These are phyloP conservation scores for Orestias chungarensis DNA, from an alignment of 2,797 vertebrate genomes.

Conservation along the genomic window DNA sequence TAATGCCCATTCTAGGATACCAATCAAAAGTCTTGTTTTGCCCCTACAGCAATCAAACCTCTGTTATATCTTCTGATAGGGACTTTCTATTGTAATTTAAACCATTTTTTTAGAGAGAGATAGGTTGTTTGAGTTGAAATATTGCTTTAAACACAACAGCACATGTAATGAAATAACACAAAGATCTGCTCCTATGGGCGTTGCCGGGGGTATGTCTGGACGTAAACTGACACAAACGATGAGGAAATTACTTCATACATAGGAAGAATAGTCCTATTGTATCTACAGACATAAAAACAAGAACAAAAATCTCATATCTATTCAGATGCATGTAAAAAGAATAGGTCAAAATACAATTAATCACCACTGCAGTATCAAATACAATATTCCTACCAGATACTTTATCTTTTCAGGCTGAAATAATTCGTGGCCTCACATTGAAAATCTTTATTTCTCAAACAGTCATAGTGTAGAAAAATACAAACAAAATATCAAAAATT, in stretches of 20 bases:
- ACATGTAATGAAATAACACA: background rate
- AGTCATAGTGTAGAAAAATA: background rate
- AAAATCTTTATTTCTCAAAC: background rate
- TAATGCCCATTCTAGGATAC: too few species aligned
- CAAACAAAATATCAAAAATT: too few species aligned
- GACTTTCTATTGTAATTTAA: too few species aligned
- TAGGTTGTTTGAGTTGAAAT: background rate
- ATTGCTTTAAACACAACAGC: background rate
- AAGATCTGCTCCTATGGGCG: background rate
- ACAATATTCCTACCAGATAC: background rate
- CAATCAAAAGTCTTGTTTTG: too few species aligned
- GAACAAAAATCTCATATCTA: background rate
- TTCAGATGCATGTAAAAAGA: background rate
- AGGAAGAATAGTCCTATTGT: background rate
- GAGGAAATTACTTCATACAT: background rate
- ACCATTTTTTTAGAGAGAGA: too few species aligned
- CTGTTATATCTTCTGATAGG: too few species aligned
- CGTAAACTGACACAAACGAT: background rate
- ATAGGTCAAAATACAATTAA: background rate
- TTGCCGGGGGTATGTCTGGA: too few species aligned
- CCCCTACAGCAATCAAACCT: background rate
- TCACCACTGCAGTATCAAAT: background rate
- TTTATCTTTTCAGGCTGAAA: background rate
- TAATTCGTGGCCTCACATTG: background rate
- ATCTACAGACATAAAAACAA: background rate